Conservation (phyloP, 2,113 vertebrate species). For the Nothoprocta perdicaria region DNA sequence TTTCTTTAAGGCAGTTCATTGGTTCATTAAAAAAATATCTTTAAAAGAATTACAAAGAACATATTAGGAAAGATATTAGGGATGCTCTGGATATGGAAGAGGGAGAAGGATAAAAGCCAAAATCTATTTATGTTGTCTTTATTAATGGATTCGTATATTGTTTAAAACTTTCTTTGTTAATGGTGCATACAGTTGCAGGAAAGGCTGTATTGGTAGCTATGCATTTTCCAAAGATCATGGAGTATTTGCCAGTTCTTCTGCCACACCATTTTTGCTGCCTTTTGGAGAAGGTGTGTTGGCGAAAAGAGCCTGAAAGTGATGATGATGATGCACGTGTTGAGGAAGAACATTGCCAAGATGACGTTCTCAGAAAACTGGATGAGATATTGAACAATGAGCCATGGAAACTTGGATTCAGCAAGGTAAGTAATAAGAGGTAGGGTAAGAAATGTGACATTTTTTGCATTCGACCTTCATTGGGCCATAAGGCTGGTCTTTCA, state of each 20-base stretch:
- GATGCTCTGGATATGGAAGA: neutral
- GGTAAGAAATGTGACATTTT: constrained; percentile 22
- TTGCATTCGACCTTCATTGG: neutral
- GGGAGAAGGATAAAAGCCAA: neutral
- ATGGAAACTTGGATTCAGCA: constrained; percentile 82
- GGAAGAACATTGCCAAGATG: neutral
- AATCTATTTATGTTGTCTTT: neutral
- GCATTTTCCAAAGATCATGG: constrained; percentile 72
- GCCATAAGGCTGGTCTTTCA: neutral
- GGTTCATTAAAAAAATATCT: neutral
- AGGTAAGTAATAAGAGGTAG: constrained; percentile 64
- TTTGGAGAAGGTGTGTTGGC: neutral
- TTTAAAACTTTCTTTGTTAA: constrained; percentile 10
- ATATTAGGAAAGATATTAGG: neutral
- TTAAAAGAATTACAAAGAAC: neutral
- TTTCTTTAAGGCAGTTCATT: neutral
- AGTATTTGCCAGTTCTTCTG: constrained; percentile 77
- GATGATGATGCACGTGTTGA: fast-evolving
- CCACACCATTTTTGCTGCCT: constrained; percentile 73
- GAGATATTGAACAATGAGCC: constrained; percentile 67
- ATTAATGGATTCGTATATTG: neutral
- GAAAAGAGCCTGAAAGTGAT: neutral
- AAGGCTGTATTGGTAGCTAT: constrained; percentile 57
- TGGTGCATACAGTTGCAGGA: constrained; percentile 63
- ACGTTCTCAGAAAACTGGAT: constrained; percentile 52